Evolutionary conservation across 2,113 vertebrate genomes (phyloP).

Genomic region (Miniopterus natalensis): DNA sequence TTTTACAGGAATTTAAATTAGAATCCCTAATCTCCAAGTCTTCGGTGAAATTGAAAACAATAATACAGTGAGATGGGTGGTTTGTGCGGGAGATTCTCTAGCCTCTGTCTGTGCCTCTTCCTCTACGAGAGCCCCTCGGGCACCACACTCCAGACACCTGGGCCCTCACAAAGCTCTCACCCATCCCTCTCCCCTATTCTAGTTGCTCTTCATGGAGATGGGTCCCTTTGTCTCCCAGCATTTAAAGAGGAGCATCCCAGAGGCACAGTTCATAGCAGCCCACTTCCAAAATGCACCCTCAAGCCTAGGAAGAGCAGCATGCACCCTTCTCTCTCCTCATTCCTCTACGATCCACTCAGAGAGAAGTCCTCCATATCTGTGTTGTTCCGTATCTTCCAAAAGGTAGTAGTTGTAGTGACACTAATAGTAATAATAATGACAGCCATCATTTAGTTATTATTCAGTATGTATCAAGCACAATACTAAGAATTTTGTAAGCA

Average conservation of each 20-base stretch:
- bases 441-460: background rate
- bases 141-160: background rate
- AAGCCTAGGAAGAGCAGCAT: background rate
- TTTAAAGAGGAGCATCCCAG: background rate
- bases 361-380: too few species aligned
- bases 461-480: background rate
- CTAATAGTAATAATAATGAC: background rate
- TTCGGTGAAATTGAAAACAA: background rate
- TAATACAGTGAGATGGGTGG: background rate
- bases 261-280: background rate
- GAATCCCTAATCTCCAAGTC: background rate
- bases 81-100: background rate
- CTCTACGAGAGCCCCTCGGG: background rate
- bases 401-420: fast-evolving
- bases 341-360: background rate
- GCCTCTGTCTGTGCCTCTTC: background rate
- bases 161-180: fast-evolving
- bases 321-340: background rate
- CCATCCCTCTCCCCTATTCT: background rate
- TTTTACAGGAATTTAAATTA: background rate
- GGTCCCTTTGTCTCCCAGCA: too few species aligned
- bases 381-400: too few species aligned
- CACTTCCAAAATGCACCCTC: background rate
- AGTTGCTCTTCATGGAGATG: background rate
- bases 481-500: background rate